A percentile compares a stretch with the other conserved stretches of the same genome.
phyloP scores from a whole-genome alignment of 92 coral and sea anemone genomes.

The Actinostola sp. region DNA sequence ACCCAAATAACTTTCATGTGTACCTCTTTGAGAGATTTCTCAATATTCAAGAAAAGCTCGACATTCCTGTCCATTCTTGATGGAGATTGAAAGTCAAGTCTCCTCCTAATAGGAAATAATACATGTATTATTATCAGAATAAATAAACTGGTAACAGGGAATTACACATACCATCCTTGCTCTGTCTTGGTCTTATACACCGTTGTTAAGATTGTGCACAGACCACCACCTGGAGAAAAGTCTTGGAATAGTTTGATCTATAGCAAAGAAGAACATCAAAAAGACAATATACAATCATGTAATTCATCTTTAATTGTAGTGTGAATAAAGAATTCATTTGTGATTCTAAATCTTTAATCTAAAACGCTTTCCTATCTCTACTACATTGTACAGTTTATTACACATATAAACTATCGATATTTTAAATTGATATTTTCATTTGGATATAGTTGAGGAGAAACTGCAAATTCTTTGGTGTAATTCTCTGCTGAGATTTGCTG shows the following conservation, averaged over 20 bases:
- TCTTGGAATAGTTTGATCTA: conserved; percentile 94
- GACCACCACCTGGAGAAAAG: conserved; percentile 82
- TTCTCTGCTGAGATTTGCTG: too few species aligned
- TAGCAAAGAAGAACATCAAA: neutral
- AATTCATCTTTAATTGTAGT: neutral
- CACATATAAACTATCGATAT: too few species aligned
- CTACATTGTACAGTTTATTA: too few species aligned
- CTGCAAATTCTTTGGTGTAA: too few species aligned
- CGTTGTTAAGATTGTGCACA: conserved; percentile 78
- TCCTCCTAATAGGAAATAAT: conserved; percentile 74
- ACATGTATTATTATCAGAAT: neutral
- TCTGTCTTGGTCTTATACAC: conserved; percentile 92
- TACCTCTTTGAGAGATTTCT: conserved; percentile 93
- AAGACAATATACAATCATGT: neutral
- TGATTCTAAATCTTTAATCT: too few species aligned
- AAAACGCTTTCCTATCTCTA: too few species aligned
- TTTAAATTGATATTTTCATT: too few species aligned
- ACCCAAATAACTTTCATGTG: neutral
- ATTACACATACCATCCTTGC: conserved; percentile 85
- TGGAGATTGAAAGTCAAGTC: conserved; percentile 98
- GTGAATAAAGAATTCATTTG: too few species aligned
- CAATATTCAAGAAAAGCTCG: conserved; percentile 94
- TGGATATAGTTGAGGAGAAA: too few species aligned
- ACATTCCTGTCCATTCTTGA: conserved; percentile 98
- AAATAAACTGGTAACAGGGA: neutral